phyloP scores from a whole-genome alignment of 2,113 vertebrate genomes.

The Urocolius indicus region DNA sequence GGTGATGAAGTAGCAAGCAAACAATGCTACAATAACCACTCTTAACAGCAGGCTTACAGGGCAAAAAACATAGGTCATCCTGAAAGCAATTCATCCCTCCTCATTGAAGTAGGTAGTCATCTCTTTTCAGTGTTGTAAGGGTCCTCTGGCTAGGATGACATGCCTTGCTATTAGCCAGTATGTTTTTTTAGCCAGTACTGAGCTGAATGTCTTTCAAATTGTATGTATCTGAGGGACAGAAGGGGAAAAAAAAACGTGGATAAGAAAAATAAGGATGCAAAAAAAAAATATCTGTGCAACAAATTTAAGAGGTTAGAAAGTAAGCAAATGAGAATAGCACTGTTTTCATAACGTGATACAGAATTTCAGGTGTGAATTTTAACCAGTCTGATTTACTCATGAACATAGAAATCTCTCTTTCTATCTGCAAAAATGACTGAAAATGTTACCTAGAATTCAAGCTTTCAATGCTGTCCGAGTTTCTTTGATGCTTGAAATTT shows the following conservation, averaged over 20 bases:
- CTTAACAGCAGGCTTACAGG: neutral
- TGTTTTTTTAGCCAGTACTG: neutral
- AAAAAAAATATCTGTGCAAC: neutral
- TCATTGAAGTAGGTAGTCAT: neutral
- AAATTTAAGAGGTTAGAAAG: neutral
- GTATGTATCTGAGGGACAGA: neutral
- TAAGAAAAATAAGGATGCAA: neutral
- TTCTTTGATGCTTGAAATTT: neutral
- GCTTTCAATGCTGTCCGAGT: neutral
- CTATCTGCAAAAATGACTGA: neutral
- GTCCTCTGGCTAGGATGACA: conserved; percentile 6
- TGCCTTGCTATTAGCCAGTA: neutral
- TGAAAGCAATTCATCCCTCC: neutral
- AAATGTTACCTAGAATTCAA: neutral
- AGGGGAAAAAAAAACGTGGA: too few relatives aligned
- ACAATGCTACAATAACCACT: neutral
- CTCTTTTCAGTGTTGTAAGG: neutral
- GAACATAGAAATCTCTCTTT: neutral
- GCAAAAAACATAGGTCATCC: neutral
- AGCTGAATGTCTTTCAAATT: neutral
- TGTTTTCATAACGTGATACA: neutral
- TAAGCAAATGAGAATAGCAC: neutral
- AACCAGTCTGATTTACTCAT: neutral
- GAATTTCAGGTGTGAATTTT: neutral
- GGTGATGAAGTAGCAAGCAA: neutral